phyloP scores from a whole-genome alignment of 2,888 invertebrate species.

The Zhengitettix transpicula region DNA sequence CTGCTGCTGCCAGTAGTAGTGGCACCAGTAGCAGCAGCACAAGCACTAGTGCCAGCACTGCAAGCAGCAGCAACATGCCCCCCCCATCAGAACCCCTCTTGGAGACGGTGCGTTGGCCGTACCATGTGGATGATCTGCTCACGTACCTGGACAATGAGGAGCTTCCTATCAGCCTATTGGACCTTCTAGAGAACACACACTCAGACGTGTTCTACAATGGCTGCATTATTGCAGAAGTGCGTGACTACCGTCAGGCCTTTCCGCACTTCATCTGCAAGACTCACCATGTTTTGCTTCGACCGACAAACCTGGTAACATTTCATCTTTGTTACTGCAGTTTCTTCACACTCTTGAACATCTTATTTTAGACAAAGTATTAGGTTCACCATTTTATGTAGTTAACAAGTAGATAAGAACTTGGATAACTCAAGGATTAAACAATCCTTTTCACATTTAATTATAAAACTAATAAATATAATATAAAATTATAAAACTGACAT shows the following conservation, averaged over 20 bases:
- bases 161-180: constrained; percentile 71
- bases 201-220: constrained; percentile 81
- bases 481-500: too few relatives aligned
- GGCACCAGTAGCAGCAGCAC: constrained; percentile 17
- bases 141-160: constrained; percentile 82
- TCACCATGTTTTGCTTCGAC: constrained; percentile 73
- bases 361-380: too few relatives aligned
- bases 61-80: neutral
- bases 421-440: too few relatives aligned
- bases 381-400: too few relatives aligned
- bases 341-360: neutral
- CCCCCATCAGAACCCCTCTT: constrained; percentile 20
- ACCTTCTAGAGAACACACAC: constrained; percentile 66
- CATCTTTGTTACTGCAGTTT: constrained; percentile 1
- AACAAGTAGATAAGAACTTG: too few relatives aligned
- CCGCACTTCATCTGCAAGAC: constrained; percentile 53
- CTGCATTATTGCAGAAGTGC: constrained; percentile 78
- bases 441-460: too few relatives aligned
- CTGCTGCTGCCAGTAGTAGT: constrained; percentile 5
- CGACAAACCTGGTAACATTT: constrained; percentile 59
- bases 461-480: too few relatives aligned
- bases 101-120: constrained; percentile 68
- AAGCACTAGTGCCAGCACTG: neutral
- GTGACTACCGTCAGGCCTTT: constrained; percentile 73
- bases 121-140: constrained; percentile 75